Base-by-base conservation (phyloP, 2,113 vertebrate species). In the Casuarius casuarius region DNA sequence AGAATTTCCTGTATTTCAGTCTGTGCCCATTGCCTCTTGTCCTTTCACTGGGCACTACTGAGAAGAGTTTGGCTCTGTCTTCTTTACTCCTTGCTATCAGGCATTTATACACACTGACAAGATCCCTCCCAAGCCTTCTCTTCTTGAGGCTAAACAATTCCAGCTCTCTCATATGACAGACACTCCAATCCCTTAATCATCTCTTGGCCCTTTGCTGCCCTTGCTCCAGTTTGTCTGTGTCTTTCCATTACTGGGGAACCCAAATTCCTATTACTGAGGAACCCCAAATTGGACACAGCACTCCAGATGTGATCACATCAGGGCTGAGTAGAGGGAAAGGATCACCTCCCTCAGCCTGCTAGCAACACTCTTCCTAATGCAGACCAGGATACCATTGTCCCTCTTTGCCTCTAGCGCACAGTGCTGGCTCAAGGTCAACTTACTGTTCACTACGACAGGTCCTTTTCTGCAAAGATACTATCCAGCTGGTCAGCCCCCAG, bases 21-120 rank as follows among this genome's bases (percentile, higher is more conserved):
- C 48, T 67, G 59, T 54, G 40, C 11, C 0, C 88, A 0, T 56
- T 83, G 9, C n/a, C 19, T 77, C 33, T 22, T 85, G 13, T 49
- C 11, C 52, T 52, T 9, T 70, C 73, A 58, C 44, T 26, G 31
- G 26, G 22, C 46, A 77, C 68, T 0, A 1, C 14, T 0, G 1
- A 81, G 58, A 80, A 71, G n/a, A 86, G 12, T 16, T 20, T 48
- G 23, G 13, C 20, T 16, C 38, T 4, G 0, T 61, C 21, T 46
- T 66, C 59, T 71, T 70, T 88, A 29, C 20, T 77, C 14, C 22
- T 9, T 84, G 7, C 28, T 21, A 31, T 61, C 19, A 58, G 35
- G 40, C 80, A 61, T 48, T 85, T 89, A 51, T 38, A 25, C 4
- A 15, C 12, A 29, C 42, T 52, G 38, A 21, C 42, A 75, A 42